Base-by-base conservation (phyloP, 1,140 invertebrate genomes). In the Orchestia grillus region DNA sequence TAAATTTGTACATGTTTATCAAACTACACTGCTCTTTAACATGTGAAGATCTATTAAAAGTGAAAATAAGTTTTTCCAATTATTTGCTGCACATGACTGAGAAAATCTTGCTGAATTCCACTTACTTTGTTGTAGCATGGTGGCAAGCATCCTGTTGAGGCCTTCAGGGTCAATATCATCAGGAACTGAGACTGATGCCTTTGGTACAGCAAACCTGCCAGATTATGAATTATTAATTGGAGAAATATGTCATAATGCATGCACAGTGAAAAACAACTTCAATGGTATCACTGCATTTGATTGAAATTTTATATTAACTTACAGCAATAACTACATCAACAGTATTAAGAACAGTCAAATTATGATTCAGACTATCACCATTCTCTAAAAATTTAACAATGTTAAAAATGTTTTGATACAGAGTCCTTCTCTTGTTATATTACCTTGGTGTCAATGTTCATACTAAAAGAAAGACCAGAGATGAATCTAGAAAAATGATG, bases 151-250 rank as follows among this genome's bases (percentile, higher is more conserved):
- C 44, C 40, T 45, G 44, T 94, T 94, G 36, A 94, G 44, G 43
- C 92, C 92, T 40, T 44, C 44, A 94, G 92, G 92, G 41, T 94
- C 92, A 15, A 40, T 94, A 8, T 94, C 92, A 47, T 94, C 92
- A 94, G 92, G 44, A 6, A 94, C 92, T 44, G 92, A 47, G n/a
- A 47, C 16, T 42, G 92, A 94, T n/a, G 92, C 16, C 40, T 94
- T 94, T 6, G 92, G 92, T 4, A 94, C 92, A 47, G 92, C 92
- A 94, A 94, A 94, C 44, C 92, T 94, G 92, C 4, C 15, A 94
- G 19, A 94, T 90, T 41, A 11, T 19, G 43, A 90, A 15, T 1
- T 11, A 53, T 53, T 53, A 53, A 53, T 53, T 42, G 4, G 3
- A 42, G 42, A 43, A 42, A 43, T 11, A 42, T 90, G 4, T 42